Conservation (phyloP, 2,113 vertebrate genomes). For the Triplophysa dalaica region DNA sequence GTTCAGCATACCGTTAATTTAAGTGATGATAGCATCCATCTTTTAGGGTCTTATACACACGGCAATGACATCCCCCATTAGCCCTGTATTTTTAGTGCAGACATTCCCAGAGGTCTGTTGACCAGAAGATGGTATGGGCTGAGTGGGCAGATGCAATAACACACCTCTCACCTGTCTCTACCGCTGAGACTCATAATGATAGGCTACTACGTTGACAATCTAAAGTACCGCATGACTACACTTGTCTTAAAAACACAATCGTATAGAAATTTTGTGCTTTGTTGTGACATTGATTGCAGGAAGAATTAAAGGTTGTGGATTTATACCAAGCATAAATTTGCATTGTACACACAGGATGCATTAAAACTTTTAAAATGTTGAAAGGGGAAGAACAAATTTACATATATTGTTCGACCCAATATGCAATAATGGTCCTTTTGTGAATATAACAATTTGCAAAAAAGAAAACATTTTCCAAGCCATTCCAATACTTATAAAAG, state of each 20-base stretch:
- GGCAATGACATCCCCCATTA: constrained; percentile 34
- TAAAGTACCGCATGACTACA: background rate
- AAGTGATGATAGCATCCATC: constrained; percentile 15
- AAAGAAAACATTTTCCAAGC: too few relatives aligned
- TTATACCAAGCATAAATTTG: too few relatives aligned
- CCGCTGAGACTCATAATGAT: constrained; percentile 21
- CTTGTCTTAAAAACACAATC: background rate
- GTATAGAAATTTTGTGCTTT: background rate
- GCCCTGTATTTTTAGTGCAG: constrained; percentile 39
- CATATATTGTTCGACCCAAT: too few relatives aligned
- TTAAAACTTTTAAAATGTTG: too few relatives aligned
- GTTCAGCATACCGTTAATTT: background rate
- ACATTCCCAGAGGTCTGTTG: constrained; percentile 17
- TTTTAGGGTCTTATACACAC: constrained; percentile 7
- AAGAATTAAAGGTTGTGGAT: background rate
- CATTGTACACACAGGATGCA: too few relatives aligned
- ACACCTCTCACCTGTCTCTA: constrained; percentile 25
- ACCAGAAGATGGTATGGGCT: background rate
- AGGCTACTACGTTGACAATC: constrained; percentile 3
- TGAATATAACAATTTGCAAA: too few relatives aligned
- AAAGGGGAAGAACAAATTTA: too few relatives aligned
- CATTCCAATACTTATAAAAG: background rate
- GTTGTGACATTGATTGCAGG: background rate
- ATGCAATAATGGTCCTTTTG: too few relatives aligned
- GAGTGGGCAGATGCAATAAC: constrained; percentile 37